Percentiles rank a stretch among this genome's conserved stretches.
Conservation (phyloP, 2,113 vertebrate species). For the Amblyopsis rosae region DNA sequence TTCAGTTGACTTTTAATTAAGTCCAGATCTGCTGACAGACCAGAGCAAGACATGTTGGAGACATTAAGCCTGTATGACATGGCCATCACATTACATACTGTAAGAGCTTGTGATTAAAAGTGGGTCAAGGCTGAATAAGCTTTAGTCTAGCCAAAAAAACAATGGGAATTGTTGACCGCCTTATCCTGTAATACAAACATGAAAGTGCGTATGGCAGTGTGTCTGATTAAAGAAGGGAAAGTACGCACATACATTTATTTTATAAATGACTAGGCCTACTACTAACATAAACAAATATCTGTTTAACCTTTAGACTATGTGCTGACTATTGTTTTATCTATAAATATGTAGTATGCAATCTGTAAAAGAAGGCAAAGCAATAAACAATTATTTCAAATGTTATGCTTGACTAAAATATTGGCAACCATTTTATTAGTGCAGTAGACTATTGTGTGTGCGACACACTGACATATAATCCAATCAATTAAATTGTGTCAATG, state of each 20-base stretch:
- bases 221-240: slow-evolving; percentile 31
- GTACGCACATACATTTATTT: slow-evolving; percentile 12
- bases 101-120: slow-evolving; percentile 43
- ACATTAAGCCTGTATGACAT: slow-evolving; percentile 49
- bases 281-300: no score
- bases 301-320: no score
- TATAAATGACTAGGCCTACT: no score
- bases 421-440: no score
- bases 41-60: slow-evolving; percentile 42
- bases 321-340: no score
- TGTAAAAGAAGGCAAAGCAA: no score
- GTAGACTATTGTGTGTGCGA: no score
- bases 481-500: no score
- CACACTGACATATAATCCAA: no score
- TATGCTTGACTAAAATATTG: no score
- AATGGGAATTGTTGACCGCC: slow-evolving; percentile 8
- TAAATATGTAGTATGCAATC: no score
- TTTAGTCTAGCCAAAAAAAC: slow-evolving; percentile 30
- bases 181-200: slow-evolving; percentile 28
- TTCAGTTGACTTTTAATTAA: slow-evolving; percentile 44
- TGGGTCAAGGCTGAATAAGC: slow-evolving; percentile 24
- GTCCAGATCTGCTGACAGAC: slow-evolving; percentile 23
- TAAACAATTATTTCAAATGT: no score
- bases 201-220: slow-evolving; percentile 29
- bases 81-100: slow-evolving; percentile 39